phyloP scores from a whole-genome alignment of 2,797 vertebrate species.

The Coreius guichenoti region DNA sequence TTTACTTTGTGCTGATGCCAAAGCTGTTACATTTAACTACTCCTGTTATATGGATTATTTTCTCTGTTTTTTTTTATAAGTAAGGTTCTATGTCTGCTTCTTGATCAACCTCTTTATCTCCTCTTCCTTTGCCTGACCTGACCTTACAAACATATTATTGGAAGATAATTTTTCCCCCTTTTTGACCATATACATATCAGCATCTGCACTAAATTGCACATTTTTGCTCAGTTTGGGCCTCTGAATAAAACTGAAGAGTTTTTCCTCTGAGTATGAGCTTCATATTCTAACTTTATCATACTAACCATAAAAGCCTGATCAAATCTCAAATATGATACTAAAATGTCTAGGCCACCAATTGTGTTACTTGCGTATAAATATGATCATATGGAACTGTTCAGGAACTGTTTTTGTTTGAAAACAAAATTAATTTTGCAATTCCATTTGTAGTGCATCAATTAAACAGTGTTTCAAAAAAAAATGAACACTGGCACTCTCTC shows the following conservation, averaged over 20 bases:
- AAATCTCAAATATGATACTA: too few relatives aligned
- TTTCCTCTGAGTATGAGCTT: neutral
- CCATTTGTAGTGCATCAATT: neutral
- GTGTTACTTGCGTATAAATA: neutral
- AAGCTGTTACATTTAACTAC: too few relatives aligned
- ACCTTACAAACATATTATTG: too few relatives aligned
- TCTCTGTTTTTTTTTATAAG: too few relatives aligned
- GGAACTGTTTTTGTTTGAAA: neutral
- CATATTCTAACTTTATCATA: neutral
- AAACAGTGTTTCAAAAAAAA: neutral
- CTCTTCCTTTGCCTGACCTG: too few relatives aligned
- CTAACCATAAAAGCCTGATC: neutral
- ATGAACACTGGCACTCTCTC: neutral
- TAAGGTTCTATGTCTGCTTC: too few relatives aligned
- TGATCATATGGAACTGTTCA: neutral
- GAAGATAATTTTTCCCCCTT: too few relatives aligned
- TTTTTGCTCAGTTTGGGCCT: neutral
- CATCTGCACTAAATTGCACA: neutral
- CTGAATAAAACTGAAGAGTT: neutral
- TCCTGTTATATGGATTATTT: too few relatives aligned
- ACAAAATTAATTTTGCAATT: neutral
- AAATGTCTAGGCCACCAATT: neutral
- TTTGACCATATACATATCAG: too few relatives aligned
- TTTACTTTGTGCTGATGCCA: too few relatives aligned
- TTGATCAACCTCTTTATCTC: too few relatives aligned